phyloP scores from a whole-genome alignment of 2,888 invertebrate species.

The Theretra japonica region DNA sequence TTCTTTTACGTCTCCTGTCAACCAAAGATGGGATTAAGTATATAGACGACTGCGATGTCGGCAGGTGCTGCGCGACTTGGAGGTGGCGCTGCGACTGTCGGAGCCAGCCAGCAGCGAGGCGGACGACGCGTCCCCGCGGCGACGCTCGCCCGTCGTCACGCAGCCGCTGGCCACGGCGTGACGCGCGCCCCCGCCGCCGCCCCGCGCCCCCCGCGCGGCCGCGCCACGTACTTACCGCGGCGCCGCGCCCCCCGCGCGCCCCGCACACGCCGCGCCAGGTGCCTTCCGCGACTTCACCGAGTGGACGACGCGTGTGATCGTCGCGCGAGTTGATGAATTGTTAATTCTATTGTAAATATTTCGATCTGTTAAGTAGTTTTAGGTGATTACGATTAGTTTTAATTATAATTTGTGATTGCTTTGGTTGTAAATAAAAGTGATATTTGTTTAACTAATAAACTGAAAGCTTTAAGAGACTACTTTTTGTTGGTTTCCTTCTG shows the following conservation, averaged over 20 bases:
- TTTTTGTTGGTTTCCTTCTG: slow-evolving; percentile 24
- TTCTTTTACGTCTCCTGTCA: too few relatives aligned
- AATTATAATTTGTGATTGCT: slow-evolving; percentile 82
- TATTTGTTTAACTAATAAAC: slow-evolving; percentile 84
- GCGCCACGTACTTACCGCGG: too few relatives aligned
- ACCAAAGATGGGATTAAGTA: too few relatives aligned
- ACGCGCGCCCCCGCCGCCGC: slow-evolving; percentile 57
- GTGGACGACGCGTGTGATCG: slow-evolving; percentile 42
- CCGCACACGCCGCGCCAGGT: slow-evolving; percentile 76
- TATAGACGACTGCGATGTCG: not conserved
- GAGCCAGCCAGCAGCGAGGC: slow-evolving; percentile 65
- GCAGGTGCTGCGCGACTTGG: slow-evolving; percentile 90
- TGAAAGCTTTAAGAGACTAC: slow-evolving; percentile 70
- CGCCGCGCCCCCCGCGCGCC: slow-evolving; percentile 73
- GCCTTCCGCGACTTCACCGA: slow-evolving; percentile 67
- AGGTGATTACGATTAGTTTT: slow-evolving; percentile 81
- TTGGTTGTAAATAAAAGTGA: slow-evolving; percentile 85
- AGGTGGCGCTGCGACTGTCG: slow-evolving; percentile 90
- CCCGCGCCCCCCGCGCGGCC: slow-evolving; percentile 84
- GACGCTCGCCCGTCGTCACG: slow-evolving; percentile 83
- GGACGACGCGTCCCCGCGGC: slow-evolving; percentile 76
- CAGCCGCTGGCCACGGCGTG: slow-evolving; percentile 75
- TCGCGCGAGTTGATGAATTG: slow-evolving; percentile 66
- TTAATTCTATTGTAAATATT: slow-evolving; percentile 83
- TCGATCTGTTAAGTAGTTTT: slow-evolving; percentile 84